A percentile compares a stretch with the other conserved stretches of the same genome.
Conservation (phyloP, 2,113 vertebrate genomes). For the Lagopus muta region DNA sequence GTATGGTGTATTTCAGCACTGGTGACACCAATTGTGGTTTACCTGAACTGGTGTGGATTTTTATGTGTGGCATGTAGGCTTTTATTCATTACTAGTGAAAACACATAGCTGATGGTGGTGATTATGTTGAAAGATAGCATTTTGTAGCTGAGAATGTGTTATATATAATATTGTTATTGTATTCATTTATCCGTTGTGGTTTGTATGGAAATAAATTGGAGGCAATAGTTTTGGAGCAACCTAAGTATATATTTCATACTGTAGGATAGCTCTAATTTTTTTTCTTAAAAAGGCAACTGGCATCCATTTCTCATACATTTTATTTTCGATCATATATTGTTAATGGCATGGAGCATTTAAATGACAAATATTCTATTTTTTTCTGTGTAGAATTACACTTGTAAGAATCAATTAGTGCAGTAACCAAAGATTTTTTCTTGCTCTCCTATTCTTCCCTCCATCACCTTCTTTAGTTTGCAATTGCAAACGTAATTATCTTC, state of each 20-base stretch:
- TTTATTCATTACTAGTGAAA: too few relatives aligned
- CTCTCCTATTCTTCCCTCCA: background rate
- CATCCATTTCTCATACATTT: background rate
- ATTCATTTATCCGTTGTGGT: background rate
- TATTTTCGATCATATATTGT: background rate
- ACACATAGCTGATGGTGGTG: background rate
- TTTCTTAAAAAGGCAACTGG: background rate
- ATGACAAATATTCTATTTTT: background rate
- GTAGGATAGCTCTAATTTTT: background rate
- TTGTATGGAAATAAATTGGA: background rate
- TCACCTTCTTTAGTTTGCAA: background rate
- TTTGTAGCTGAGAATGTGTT: background rate
- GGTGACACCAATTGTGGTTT: too few relatives aligned
- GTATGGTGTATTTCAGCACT: too few relatives aligned
- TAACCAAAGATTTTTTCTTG: background rate
- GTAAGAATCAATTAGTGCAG: background rate
- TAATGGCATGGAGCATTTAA: background rate
- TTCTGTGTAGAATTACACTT: background rate
- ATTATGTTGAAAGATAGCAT: background rate
- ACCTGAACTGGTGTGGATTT: too few relatives aligned
- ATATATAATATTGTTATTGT: background rate
- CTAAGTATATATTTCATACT: background rate
- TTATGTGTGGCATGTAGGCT: too few relatives aligned
- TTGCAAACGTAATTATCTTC: background rate
- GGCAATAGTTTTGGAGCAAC: background rate